Base-by-base conservation (phyloP, 1,140 invertebrate species). In the Heterodera schachtii region DNA sequence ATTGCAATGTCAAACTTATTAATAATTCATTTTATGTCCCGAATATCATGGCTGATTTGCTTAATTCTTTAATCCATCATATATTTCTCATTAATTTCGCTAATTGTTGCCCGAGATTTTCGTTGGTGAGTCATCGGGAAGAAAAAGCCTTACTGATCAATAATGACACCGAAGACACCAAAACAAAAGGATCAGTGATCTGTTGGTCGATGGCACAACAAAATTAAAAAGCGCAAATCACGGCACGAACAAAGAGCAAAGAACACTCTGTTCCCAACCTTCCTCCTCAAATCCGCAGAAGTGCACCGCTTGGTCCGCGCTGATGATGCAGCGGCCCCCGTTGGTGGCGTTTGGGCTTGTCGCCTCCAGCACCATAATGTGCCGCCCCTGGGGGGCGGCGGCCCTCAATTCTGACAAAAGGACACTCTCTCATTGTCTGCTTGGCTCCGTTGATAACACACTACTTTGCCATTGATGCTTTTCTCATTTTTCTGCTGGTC, bases 251-350 rank as follows among this genome's bases (percentile, higher is more conserved):
- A 16, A 31, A 75, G 11, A 52, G 49, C 49, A 52, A 11, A 8
- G 6, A 8, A 8, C 6, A 47, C 21, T 47, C 21, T 13, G 19
- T 13, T 49, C 41, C 83, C 66, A 80, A 88, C 87, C 86, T 89
- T 87, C 89, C 82, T 89, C 89, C 71, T 82, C 85, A 78, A 89
- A 85, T 77, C 88, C 88, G 80, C 88, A 89, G 75, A 86, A 89
- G 78, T 89, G 88, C 13, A 84, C 84, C 19, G 88, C 89, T 76
- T 88, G 89, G 78, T 89, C 88, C 70, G 88, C 88, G 60, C 88
- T 90, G 57, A 89, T 81, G 44, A 89, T 80, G 69, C 88, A 89
- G 69, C 85, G 73, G 57, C 87, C 88, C 7, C 80, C 86, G 43
- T 80, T 82, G 74, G 87, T 90, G 66, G 71, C 80, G 19, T 41